Conservation (phyloP, 1,140 invertebrate genomes). For the Eufriesea mexicana region DNA sequence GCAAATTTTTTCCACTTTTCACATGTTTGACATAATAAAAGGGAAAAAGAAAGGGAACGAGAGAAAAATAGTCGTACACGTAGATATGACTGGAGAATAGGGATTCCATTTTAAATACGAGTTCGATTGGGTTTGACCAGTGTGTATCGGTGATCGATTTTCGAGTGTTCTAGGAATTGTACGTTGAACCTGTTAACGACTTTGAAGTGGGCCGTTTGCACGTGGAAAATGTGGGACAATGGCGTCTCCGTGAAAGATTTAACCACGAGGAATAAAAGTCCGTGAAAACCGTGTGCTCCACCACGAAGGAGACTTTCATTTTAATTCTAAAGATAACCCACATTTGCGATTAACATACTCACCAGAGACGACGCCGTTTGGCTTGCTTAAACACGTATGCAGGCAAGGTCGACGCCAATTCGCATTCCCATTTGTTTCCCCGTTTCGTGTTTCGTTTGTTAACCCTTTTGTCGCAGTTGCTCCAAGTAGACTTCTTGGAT, state of each 20-base stretch:
- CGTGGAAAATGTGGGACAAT: background rate
- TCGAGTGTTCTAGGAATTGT: constrained; percentile 11
- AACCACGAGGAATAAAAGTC: background rate
- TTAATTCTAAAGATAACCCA: background rate
- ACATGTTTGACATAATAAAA: background rate
- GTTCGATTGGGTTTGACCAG: constrained; percentile 7
- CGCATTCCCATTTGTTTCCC: no score
- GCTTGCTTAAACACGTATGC: no score
- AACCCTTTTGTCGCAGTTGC: no score
- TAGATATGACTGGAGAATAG: background rate
- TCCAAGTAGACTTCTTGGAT: no score
- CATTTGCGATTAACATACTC: background rate
- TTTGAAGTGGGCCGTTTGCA: constrained; percentile 14
- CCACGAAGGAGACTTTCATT: background rate
- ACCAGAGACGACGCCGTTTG: no score
- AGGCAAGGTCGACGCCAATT: no score
- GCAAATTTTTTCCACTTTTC: background rate
- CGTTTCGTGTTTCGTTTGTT: no score
- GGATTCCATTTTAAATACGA: constrained; percentile 15
- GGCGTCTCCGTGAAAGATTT: background rate
- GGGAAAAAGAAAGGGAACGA: background rate
- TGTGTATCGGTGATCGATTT: constrained; percentile 34
- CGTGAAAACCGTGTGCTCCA: background rate
- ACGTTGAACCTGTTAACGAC: constrained; percentile 9
- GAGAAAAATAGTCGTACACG: background rate